phyloP scores from a whole-genome alignment of 2,113 vertebrate genomes.

The Sminthopsis crassicaudata region DNA sequence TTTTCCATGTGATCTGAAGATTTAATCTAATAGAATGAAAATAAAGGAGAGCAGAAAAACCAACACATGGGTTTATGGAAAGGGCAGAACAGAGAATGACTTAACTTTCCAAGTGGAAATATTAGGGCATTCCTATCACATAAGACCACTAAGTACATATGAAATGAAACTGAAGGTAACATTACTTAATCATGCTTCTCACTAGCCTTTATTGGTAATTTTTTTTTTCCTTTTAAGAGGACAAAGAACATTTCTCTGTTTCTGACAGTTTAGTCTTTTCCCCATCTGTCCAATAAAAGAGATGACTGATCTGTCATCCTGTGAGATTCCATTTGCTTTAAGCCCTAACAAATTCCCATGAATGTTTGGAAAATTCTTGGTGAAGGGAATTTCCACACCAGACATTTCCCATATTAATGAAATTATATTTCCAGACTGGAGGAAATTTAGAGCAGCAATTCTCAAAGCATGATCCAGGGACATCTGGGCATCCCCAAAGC shows the following conservation, averaged over 20 bases:
- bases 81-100: background rate
- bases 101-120: background rate
- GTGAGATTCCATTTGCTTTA: background rate
- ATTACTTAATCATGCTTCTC: background rate
- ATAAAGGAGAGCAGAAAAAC: background rate
- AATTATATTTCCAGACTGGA: background rate
- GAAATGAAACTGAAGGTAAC: background rate
- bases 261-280: background rate
- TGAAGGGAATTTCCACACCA: background rate
- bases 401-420: background rate
- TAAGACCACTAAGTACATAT: background rate
- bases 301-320: background rate
- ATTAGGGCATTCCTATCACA: conserved; percentile 6
- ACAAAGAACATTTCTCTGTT: background rate
- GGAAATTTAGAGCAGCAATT: background rate
- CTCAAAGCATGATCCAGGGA: background rate
- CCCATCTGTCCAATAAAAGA: background rate
- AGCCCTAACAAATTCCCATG: background rate
- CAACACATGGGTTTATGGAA: conserved; percentile 7
- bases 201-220: background rate
- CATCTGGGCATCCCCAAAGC: background rate
- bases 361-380: background rate
- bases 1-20: background rate
- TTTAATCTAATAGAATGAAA: conserved; percentile 5
- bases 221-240: conserved; percentile 11